These are phyloP conservation scores for Acronicta alni DNA, from an alignment of 2,888 invertebrate genomes.

Conservation along the genomic window DNA sequence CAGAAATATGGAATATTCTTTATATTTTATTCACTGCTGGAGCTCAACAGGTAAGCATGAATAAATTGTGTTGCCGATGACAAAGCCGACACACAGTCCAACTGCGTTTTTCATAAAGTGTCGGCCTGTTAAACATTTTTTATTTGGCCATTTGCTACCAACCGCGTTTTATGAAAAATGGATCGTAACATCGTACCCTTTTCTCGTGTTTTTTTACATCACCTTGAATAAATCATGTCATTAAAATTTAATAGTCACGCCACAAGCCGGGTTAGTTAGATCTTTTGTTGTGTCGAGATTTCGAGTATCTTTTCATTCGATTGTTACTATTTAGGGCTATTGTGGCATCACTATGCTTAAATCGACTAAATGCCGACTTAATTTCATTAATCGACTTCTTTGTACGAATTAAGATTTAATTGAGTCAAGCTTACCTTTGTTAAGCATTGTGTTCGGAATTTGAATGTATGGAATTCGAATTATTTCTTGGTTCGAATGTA, in stretches of 20 bases:
- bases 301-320: slow-evolving; percentile 83
- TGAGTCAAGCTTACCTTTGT: slow-evolving; percentile 83
- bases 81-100: slow-evolving; percentile 83
- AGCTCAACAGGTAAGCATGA: slow-evolving; percentile 86
- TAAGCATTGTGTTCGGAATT: slow-evolving; percentile 70
- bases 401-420: slow-evolving; percentile 89
- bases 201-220: slow-evolving; percentile 82
- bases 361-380: slow-evolving; percentile 88
- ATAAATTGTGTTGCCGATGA: slow-evolving; percentile 86
- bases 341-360: slow-evolving; percentile 82
- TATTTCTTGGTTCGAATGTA: slow-evolving; percentile 72
- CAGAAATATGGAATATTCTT: slow-evolving; percentile 88
- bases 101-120: slow-evolving; percentile 88
- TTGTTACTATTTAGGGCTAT: slow-evolving; percentile 87
- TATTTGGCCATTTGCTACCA: slow-evolving; percentile 89
- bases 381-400: slow-evolving; percentile 89
- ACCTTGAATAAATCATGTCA: slow-evolving; percentile 87
- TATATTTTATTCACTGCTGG: slow-evolving; percentile 85
- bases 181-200: slow-evolving; percentile 88
- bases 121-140: slow-evolving; percentile 88
- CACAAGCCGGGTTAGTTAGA: slow-evolving; percentile 85
- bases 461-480: slow-evolving; percentile 79
- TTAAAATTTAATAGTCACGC: slow-evolving; percentile 89
- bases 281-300: slow-evolving; percentile 81
- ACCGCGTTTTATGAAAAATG: slow-evolving; percentile 89